Conservation (phyloP, 2,113 vertebrate genomes). For the Halichoeres trimaculatus region DNA sequence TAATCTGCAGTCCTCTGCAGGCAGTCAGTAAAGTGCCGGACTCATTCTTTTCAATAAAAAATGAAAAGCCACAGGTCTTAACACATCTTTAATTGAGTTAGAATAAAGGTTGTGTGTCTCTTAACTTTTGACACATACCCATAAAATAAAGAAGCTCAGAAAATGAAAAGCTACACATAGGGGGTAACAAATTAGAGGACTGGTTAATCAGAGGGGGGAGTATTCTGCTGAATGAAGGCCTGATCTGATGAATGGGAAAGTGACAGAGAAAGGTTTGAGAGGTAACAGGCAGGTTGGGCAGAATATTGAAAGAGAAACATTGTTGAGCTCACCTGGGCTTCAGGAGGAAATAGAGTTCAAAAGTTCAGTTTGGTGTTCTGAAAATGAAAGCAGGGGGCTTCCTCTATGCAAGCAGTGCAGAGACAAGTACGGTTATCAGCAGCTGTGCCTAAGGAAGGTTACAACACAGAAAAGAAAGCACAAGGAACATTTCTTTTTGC, state of each 20-base stretch:
- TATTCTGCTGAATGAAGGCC: constrained; percentile 19
- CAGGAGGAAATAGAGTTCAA: constrained; percentile 52
- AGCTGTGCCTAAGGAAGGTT: constrained; percentile 4
- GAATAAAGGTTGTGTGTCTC: constrained; percentile 10
- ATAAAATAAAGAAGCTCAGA: constrained; percentile 32
- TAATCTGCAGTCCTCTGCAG: constrained; percentile 36
- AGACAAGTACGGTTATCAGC: constrained; percentile 18
- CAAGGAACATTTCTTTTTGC: neutral
- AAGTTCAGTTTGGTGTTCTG: constrained; percentile 32
- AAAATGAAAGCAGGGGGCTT: constrained; percentile 19
- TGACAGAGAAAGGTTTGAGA: constrained; percentile 19
- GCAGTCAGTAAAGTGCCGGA: constrained; percentile 8
- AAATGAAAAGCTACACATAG: constrained; percentile 25
- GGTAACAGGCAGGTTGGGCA: constrained; percentile 27
- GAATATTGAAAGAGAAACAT: constrained; percentile 43
- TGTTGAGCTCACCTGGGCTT: constrained; percentile 43
- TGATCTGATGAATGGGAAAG: constrained; percentile 30
- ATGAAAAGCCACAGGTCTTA: neutral
- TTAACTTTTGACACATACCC: constrained; percentile 44
- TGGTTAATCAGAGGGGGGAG: constrained; percentile 25
- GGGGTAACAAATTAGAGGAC: neutral
- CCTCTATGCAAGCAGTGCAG: constrained; percentile 20
- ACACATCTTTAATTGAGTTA: constrained; percentile 19
- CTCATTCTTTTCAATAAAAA: constrained; percentile 39
- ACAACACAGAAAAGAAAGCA: neutral